These are phyloP conservation scores for Bucco capensis DNA, from an alignment of 2,113 vertebrate genomes.

Conservation along the genomic window DNA sequence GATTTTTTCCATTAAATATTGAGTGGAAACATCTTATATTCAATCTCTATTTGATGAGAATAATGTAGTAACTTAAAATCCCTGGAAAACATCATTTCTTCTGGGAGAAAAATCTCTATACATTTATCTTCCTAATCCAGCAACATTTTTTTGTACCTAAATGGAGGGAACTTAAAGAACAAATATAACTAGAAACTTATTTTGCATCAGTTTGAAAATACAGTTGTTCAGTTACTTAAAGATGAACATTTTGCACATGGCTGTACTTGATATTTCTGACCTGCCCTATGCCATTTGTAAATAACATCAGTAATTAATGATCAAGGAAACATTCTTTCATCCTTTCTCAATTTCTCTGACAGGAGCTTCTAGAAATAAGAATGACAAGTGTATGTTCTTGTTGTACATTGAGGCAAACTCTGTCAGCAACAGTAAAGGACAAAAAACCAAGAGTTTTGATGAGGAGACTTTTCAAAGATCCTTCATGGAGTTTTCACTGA, in stretches of 20 bases:
- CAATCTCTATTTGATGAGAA: not conserved
- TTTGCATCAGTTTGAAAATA: not conserved
- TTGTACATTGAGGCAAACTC: slow-evolving; percentile 94
- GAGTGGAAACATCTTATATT: not conserved
- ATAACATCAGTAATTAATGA: not conserved
- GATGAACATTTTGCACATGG: not conserved
- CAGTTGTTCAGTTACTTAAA: not conserved
- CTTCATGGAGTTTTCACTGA: slow-evolving; percentile 90
- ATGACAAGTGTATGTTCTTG: slow-evolving; percentile 96
- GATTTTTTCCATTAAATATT: not conserved
- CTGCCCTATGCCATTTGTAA: not conserved
- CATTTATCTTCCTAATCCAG: not conserved
- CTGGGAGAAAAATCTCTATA: not conserved
- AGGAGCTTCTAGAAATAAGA: slow-evolving; percentile 87
- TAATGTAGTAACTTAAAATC: not conserved
- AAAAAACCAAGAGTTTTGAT: slow-evolving; percentile 76
- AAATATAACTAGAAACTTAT: not conserved
- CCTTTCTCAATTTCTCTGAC: slow-evolving; percentile 21
- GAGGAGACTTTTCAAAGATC: slow-evolving; percentile 70
- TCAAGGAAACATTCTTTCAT: not conserved
- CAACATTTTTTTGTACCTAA: not conserved
- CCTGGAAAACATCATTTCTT: not conserved
- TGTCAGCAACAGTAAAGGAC: slow-evolving; percentile 93
- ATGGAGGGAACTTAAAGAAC: not conserved
- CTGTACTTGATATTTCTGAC: not conserved